Conservation (phyloP, 53 echinoderm and acorn worm species). For the Astropecten irregularis region DNA sequence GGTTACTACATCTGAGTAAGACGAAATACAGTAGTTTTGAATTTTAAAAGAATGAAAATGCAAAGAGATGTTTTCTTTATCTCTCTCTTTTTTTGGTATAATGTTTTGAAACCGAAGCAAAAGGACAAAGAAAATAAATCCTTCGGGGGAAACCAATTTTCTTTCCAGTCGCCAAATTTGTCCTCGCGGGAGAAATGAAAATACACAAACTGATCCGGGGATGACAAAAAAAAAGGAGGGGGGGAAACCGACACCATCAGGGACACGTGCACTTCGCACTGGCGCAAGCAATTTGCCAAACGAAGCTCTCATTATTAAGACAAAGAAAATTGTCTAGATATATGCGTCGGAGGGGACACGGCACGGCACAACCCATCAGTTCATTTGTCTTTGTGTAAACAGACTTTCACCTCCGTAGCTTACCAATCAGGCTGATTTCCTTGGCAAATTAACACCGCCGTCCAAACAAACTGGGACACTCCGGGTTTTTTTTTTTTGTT, state of each 20-base stretch:
- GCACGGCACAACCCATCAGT: conserved; percentile 8
- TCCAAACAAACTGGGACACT: conserved; percentile 48
- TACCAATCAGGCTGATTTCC: conserved; percentile 58
- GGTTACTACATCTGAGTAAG: background rate
- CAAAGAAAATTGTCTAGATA: conserved; percentile 58
- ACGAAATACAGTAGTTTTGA: background rate
- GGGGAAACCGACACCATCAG: conserved; percentile 29
- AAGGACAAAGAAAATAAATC: conserved; percentile 57
- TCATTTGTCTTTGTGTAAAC: conserved; percentile 53
- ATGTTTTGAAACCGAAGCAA: conserved; percentile 36
- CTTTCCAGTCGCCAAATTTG: background rate
- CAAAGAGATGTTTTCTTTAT: background rate
- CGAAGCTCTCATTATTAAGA: conserved; percentile 48
- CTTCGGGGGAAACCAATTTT: conserved; percentile 40
- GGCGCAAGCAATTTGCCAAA: conserved; percentile 52
- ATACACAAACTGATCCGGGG: conserved; percentile 49
- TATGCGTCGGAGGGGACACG: conserved; percentile 10
- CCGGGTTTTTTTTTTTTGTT: background rate
- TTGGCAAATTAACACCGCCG: conserved; percentile 48
- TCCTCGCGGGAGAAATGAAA: conserved; percentile 48
- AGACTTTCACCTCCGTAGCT: conserved; percentile 51
- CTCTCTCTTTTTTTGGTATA: background rate
- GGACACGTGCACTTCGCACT: conserved; percentile 53
- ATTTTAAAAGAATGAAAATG: background rate
- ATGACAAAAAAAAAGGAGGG: background rate